phyloP scores from a whole-genome alignment of 2,888 invertebrate species.

The Sphinx pinastri region DNA sequence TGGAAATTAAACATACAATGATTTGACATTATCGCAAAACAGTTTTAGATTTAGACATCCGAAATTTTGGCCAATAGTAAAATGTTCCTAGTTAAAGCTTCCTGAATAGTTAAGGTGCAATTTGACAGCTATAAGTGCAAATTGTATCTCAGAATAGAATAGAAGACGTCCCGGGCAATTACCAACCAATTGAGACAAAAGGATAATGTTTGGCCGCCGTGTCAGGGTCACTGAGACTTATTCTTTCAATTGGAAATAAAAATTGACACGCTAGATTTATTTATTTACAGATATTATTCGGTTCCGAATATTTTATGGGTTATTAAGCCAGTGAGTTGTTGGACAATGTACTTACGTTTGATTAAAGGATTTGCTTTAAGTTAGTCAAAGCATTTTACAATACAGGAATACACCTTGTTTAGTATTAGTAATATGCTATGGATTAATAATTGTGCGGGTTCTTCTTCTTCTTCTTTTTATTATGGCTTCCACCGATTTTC shows the following conservation, averaged over 20 bases:
- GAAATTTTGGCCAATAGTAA: slow-evolving; percentile 8
- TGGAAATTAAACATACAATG: not conserved
- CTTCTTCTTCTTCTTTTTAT: too few species aligned
- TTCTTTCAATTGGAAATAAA: slow-evolving; percentile 73
- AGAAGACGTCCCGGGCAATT: slow-evolving; percentile 75
- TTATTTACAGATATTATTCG: slow-evolving; percentile 33
- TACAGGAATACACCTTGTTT: too few species aligned
- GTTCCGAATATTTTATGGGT: not conserved
- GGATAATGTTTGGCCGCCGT: slow-evolving; percentile 80
- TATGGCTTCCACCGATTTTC: too few species aligned
- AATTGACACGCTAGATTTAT: slow-evolving; percentile 71
- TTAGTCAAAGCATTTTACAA: not conserved
- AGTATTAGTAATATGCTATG: not conserved
- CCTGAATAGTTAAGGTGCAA: slow-evolving; percentile 66
- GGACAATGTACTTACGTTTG: not conserved
- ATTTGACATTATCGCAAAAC: slow-evolving; percentile 26
- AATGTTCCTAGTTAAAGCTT: slow-evolving; percentile 18
- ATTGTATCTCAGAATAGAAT: slow-evolving; percentile 80
- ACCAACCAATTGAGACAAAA: slow-evolving; percentile 81
- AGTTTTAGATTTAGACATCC: not conserved
- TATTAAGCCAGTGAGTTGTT: not conserved
- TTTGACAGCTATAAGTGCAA: slow-evolving; percentile 73
- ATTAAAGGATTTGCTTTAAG: too few species aligned
- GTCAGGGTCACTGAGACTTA: slow-evolving; percentile 71
- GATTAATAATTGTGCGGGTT: not conserved